Evolutionary conservation across 2,113 vertebrate genomes (phyloP), one percentile per base, ranked within the genome.

Genomic region (Saccopteryx leptura): DNA sequence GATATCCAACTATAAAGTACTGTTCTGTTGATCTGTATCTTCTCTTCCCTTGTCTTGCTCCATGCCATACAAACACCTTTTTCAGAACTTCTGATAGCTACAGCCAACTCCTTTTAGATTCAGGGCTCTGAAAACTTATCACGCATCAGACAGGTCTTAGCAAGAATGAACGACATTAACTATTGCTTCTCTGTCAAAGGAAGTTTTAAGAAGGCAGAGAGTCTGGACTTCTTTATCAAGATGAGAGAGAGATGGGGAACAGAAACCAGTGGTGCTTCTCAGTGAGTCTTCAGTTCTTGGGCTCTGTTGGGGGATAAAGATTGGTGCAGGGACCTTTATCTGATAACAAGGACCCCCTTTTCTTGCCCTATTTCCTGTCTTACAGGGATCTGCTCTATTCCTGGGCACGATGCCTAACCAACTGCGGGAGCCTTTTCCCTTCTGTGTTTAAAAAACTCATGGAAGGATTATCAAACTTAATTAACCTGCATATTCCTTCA

Each of bases 341-440:
- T 19, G 14, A 56, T 65, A 71, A 71, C 24, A 66, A 72, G 75
- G 65, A 9, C 39, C 19, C 17, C 21, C 7, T 26, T 75, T 87
- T 85, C 68, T 94, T 93, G 52, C n/a, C 72, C 39, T 84, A 8
- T 65, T 95, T 80, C 54, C 24, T 78, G 52, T 94, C 56, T 91
- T 82, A 65, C 19, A 85, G 48, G 58, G 48, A 61, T 80, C 63
- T 84, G 93, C 66, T 93, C 0, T 88, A 26, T 94, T 87, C n/a
- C 15, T 33, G 50, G 76, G 48, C 50, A 63, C 19, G 5, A 50
- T 71, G 18, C 21, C 84, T 15, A 58, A 50, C 14, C 60, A 79
- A 50, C 26, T 90, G 65, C 56, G 76, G 88, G 90, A 72, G 13
- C 23, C 17, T 19, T 91, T 91, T 72, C 39, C 15, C 13, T 23